Base-by-base conservation (phyloP, 1,140 invertebrate species). In the Cydia amplana region DNA sequence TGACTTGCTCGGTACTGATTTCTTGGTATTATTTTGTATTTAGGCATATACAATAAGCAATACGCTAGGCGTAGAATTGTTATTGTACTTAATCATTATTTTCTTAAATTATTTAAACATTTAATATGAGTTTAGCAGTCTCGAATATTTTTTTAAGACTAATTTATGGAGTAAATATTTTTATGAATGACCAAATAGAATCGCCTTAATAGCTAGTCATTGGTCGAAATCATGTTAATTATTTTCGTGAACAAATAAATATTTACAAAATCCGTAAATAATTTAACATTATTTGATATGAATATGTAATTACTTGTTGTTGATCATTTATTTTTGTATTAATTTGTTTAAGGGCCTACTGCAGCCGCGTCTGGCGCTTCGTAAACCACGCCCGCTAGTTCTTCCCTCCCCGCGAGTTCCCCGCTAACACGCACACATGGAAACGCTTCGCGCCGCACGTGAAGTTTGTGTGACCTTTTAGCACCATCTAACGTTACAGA, bases 51-150 rank as follows among this genome's bases (percentile, higher is more conserved):
- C 20, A 60, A 70, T 70, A 70, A 70, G 65, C 65, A 70, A 70
- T 70, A 70, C 36, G 65, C 65, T 70, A 70, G 36, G n/a, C 32
- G 65, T 70, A 70, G 65, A 18, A 40, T 67, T 67, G 65, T 70
- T 18, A 40, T 70, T 70, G 65, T 40, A 70, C 65, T 65, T 36
- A 70, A 28, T 70, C 65, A 70, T 70, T 70, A 40, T 70, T 70
- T 70, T 70, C n/a, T 40, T 36, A 70, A 40, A n/a, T 36, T 70
- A 40, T 40, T 9, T 70, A 16, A 70, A 1, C 32, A 43, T 36
- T 36, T 36, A 70, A 43, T 65, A 16, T 43, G n/a, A 36, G 3
- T 40, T 32, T 40, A 18, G 7, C 36, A 12, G 4, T 36, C 65
- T 70, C 36, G 65, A 70, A 70, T 70, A 70, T 43, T n/a, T 40